Base-by-base conservation (phyloP, 2,113 vertebrate species). In the Ailurus styani region DNA sequence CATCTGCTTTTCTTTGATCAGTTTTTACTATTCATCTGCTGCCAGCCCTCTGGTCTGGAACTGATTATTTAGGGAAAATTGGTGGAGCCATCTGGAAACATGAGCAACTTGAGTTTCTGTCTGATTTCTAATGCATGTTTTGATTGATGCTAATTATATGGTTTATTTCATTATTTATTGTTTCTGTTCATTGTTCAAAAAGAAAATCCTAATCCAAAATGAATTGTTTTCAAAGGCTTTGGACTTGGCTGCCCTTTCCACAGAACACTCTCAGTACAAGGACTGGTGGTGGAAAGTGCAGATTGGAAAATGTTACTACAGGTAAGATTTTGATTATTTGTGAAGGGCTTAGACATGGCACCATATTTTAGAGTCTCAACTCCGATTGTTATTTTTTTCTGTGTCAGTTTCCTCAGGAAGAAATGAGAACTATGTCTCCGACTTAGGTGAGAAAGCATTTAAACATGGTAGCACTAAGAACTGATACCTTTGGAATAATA, bases 211-310 rank as follows among this genome's bases (percentile, higher is more conserved):
- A 96, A 98, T 95, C 60, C 81, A 78, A 96, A 88, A 64, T 95
- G 93, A 47, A 98, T 98, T 99, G 83, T 98, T 98, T 98, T 98
- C 97, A n/a, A 98, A 99, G 99, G 99, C 99, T 97, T 98, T 99
- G 98, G 99, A 99, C 98, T 98, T 99, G 98, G 99, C 99, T 89
- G 99, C 99, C 83, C 99, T 99, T 91, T 99, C 99, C 86, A 99
- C 99, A 42, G 99, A 99, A 95, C 98, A 99, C 0, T 99, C 99
- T 94, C 99, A 99, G 91, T 99, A 99, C 98, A 99, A 99, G 98
- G 99, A 99, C 98, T 99, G 99, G 99, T 99, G 99, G 99, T 99
- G 99, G 99, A 99, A 99, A 97, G 99, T 99, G 29, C 99, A 99
- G 96, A 99, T 99, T 96, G 99, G 99, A 34, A 99, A 99, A 98